Base-by-base conservation (phyloP, 2,797 vertebrate genomes). In the Rhinogobio ventralis region DNA sequence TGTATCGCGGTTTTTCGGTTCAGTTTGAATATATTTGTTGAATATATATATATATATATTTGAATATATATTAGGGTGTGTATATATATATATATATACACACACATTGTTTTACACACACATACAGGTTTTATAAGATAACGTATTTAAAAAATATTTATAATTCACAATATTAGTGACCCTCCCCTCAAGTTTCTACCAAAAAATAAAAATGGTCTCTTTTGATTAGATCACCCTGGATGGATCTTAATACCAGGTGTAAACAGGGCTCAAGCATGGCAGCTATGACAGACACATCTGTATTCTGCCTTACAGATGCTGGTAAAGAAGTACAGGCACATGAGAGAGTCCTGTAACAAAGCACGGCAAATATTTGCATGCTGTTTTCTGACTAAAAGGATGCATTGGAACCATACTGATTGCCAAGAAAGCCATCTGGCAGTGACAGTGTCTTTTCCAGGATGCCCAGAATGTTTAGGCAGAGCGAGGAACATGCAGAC, bases 341-440 rank as follows among this genome's bases (percentile, higher is more conserved):
- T 17, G 39, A 69, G 76, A 68, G 25, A 42, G 81, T 69, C 69
- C 85, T 68, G 60, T 80, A 76, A 69, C 45, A 78, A 51, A 85
- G 42, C 23, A 72, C 14, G 17, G 57, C 84, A 87, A 86, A 88
- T 87, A 86, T 88, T 86, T 87, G 53, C 67, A 77, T 72, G 36
- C 8, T 64, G 25, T 81, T n/a, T 86, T 33, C 39, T 80, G n/a
- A 82, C 72, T 75, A 62, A 75, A 82, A 60, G 53, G 53, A 71
- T 68, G 57, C 30, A 36, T 67, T 82, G 53, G 33, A 72, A n/a
- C 30, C 9, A 8, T 4, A 25, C 7, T 10, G 45, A 76, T 30
- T 82, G 79, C 83, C 88, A 84, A 53, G 51, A 72, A 82, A 60
- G 53, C 78, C 84, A 86, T 84, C 84, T 86, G 86, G 55, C 45